Evolutionary conservation across 2,797 vertebrate species (phyloP).

Genomic region (Podarcis siculus): DNA sequence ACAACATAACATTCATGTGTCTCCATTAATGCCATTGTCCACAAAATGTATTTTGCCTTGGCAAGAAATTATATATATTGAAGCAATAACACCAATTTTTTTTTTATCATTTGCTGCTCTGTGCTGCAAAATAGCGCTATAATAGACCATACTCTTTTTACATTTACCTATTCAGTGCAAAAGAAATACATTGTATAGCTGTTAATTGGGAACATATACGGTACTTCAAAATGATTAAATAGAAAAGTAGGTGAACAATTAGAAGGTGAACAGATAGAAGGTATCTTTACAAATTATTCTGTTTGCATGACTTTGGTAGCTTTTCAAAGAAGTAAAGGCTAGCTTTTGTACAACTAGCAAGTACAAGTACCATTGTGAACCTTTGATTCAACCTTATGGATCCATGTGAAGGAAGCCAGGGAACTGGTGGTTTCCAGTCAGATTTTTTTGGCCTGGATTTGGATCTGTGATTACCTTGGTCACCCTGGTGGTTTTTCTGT

Average conservation of each 20-base stretch:
- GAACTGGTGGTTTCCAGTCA: background rate
- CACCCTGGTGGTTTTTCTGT: background rate
- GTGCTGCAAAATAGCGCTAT: background rate
- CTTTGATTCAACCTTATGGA: background rate
- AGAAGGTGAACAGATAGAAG: background rate
- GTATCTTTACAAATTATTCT: background rate
- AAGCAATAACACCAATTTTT: background rate
- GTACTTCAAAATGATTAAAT: background rate
- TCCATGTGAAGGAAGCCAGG: background rate
- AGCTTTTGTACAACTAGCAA: background rate
- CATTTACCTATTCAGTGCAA: background rate
- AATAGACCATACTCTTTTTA: background rate
- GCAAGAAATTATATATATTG: background rate
- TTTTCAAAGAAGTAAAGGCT: conserved; percentile 16
- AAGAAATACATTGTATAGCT: background rate
- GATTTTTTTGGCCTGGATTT: too few relatives aligned
- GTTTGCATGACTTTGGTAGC: background rate
- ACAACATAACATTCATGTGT: background rate
- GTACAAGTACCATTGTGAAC: background rate
- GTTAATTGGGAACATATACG: background rate
- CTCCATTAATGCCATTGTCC: background rate
- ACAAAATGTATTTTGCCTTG: background rate
- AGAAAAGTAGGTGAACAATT: background rate
- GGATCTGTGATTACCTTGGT: background rate
- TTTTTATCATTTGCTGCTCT: background rate